phyloP scores from a whole-genome alignment of 2,113 vertebrate species.

The Corythornis cristatus region DNA sequence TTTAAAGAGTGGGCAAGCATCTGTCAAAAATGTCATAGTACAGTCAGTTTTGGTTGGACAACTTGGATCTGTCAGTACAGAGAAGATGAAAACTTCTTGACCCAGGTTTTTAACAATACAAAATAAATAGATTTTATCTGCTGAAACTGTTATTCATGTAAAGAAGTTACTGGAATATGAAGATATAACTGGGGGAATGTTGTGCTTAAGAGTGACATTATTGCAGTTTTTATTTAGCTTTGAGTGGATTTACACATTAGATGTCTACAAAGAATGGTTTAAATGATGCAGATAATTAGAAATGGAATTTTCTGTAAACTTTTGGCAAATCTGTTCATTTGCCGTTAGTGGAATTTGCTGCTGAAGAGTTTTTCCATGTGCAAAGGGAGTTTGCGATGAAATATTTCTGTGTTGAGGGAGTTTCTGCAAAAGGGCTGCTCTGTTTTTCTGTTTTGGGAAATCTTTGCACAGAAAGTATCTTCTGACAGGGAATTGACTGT shows the following conservation, averaged over 20 bases:
- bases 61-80: neutral
- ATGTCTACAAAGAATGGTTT: neutral
- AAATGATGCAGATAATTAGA: conserved; percentile 1
- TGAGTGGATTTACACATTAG: neutral
- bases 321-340: neutral
- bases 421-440: neutral
- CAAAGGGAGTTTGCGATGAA: neutral
- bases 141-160: neutral
- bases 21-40: neutral
- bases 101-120: neutral
- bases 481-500: neutral
- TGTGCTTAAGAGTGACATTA: neutral
- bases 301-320: conserved; percentile 16
- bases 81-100: neutral
- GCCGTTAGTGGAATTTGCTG: neutral
- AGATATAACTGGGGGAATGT: neutral
- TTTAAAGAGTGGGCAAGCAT: neutral
- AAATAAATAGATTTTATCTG: neutral
- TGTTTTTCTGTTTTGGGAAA: neutral
- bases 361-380: conserved; percentile 16
- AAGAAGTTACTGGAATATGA: neutral
- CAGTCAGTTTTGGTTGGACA: neutral
- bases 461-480: neutral
- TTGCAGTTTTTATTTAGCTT: conserved; percentile 13
- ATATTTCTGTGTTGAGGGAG: neutral